A percentile compares a stretch with the other conserved stretches of the same genome.
These are phyloP conservation scores for Darevskia mixta DNA, from an alignment of 2,797 vertebrate species.

Conservation along the genomic window DNA sequence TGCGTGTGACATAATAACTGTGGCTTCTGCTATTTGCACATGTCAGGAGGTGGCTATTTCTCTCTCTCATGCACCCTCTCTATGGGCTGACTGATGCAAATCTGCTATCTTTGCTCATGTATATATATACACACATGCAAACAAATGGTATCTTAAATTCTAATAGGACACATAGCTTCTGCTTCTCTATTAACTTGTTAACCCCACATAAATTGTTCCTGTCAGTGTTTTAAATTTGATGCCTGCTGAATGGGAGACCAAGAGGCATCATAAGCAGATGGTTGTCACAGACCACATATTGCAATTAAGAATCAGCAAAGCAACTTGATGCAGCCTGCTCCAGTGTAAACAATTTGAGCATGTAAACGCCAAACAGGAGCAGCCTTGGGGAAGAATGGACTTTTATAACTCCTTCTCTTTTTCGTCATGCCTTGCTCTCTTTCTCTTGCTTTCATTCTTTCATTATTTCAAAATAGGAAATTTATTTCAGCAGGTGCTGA, in stretches of 20 bases:
- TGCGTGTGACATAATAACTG: not conserved
- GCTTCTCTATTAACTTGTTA: conserved; percentile 43
- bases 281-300: conserved; percentile 55
- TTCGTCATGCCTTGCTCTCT: conserved; percentile 7
- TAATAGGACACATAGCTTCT: conserved; percentile 33
- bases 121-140: not conserved
- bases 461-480: not conserved
- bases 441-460: not conserved
- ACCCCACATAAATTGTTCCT: conserved; percentile 55
- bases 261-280: conserved; percentile 64
- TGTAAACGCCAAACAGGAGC: conserved; percentile 14
- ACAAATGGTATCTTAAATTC: conserved; percentile 15
- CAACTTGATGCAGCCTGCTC: conserved; percentile 33
- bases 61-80: not conserved
- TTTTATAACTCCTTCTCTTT: not conserved
- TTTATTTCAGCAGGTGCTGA: not conserved
- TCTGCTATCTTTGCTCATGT: not conserved
- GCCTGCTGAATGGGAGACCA: conserved; percentile 42
- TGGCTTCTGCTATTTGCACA: not conserved
- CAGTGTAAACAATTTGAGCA: conserved; percentile 34
- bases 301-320: conserved; percentile 59
- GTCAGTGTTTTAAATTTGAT: conserved; percentile 70
- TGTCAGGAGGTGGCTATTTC: conserved; percentile 4
- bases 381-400: conserved; percentile 21
- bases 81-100: not conserved